Conservation (phyloP, 2,797 vertebrate species). For the Chanos chanos region DNA sequence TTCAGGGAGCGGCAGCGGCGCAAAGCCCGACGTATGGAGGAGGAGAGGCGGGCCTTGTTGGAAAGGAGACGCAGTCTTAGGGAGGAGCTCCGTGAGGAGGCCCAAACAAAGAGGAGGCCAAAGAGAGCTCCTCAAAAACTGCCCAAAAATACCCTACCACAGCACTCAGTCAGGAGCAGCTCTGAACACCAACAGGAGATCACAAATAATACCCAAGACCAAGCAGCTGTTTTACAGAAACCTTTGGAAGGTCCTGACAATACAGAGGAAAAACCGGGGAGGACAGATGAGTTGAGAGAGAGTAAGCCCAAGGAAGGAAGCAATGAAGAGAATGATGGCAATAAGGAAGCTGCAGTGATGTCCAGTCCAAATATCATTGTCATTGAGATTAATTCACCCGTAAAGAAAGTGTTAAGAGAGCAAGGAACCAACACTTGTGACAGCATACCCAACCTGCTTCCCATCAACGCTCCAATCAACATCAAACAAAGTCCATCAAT, state of each 20-base stretch:
- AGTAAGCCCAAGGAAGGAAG: too few species aligned
- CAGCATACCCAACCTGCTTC: not conserved
- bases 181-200: too few species aligned
- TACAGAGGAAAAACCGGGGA: not conserved
- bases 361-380: not conserved
- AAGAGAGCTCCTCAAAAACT: too few species aligned
- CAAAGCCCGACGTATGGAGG: slow-evolving; percentile 11
- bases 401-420: not conserved
- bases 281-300: not conserved
- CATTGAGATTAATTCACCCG: not conserved
- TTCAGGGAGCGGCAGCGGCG: slow-evolving; percentile 3
- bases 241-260: not conserved
- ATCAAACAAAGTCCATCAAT: not conserved
- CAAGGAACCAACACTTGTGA: not conserved
- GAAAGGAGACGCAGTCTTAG: not conserved
- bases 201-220: not conserved
- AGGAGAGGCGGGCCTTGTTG: not conserved
- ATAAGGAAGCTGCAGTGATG: not conserved
- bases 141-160: not conserved
- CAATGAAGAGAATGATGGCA: not conserved
- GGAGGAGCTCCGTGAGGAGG: not conserved
- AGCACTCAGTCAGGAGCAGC: not conserved
- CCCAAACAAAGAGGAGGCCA: not conserved
- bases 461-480: not conserved
- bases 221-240: too few species aligned